These are phyloP conservation scores for Leucophenga maculata DNA, from an alignment of 2,888 invertebrate species.

Conservation along the genomic window DNA sequence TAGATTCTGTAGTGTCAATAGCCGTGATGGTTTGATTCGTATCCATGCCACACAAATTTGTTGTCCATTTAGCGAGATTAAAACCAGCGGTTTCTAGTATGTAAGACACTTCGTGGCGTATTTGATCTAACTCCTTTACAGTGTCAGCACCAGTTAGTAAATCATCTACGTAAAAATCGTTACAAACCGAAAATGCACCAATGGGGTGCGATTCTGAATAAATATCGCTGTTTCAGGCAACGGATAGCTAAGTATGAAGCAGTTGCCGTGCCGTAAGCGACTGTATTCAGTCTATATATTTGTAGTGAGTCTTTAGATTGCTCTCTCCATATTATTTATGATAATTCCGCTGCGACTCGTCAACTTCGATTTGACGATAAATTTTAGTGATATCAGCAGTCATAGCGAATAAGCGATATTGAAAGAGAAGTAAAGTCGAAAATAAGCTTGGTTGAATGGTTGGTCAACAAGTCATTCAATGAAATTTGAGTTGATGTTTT, in stretches of 20 bases:
- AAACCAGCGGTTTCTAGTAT: background rate
- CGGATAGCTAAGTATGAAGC: background rate
- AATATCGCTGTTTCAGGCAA: background rate
- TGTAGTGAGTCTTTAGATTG: background rate
- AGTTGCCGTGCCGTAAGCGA: background rate
- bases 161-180: conserved; percentile 3
- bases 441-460: too few relatives aligned
- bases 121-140: background rate
- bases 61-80: background rate
- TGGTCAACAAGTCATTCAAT: too few relatives aligned
- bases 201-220: background rate
- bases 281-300: background rate
- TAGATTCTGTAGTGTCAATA: too few relatives aligned
- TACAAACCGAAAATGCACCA: background rate
- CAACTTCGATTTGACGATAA: too few relatives aligned
- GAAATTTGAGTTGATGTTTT: too few relatives aligned
- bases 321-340: background rate
- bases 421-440: too few relatives aligned
- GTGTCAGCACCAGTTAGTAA: background rate
- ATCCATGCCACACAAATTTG: background rate
- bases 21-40: too few relatives aligned
- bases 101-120: background rate
- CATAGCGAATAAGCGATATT: too few relatives aligned
- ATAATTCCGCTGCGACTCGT: background rate
- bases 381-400: background rate